A percentile compares a stretch with the other conserved stretches of the same genome.
Evolutionary conservation across 2,888 invertebrate genomes (phyloP).

Genomic region (Nymphalis urticae): DNA sequence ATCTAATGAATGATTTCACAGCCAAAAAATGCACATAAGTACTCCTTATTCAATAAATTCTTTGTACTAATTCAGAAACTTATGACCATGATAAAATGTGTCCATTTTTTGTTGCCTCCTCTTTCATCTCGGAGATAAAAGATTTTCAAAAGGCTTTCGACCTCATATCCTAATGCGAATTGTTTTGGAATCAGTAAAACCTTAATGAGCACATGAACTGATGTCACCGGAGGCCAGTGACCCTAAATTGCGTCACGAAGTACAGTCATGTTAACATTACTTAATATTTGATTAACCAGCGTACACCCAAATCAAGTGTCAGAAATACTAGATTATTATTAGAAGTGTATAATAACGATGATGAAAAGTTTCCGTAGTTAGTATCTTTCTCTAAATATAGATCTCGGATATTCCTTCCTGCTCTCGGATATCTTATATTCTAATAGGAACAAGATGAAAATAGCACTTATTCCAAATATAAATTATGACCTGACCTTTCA

Average conservation of each 20-base stretch:
- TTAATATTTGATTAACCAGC: constrained; percentile 26
- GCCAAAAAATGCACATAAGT: background rate
- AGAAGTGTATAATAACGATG: constrained; percentile 1
- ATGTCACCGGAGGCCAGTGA: constrained; percentile 45
- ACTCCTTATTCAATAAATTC: background rate
- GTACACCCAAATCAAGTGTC: constrained; percentile 22
- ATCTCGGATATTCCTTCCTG: no score
- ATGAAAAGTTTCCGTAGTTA: background rate
- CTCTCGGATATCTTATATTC: no score
- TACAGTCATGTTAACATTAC: constrained; percentile 40
- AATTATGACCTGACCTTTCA: no score
- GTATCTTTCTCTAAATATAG: no score
- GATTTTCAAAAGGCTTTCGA: constrained; percentile 32
- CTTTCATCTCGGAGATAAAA: constrained; percentile 31
- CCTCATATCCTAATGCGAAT: constrained; percentile 33
- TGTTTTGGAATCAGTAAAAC: constrained; percentile 31
- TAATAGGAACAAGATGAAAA: no score
- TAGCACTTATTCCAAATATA: no score
- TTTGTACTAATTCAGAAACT: background rate
- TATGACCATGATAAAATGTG: constrained; percentile 20
- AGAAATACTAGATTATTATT: constrained; percentile 1
- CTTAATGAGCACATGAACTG: constrained; percentile 31
- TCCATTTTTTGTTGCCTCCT: constrained; percentile 21
- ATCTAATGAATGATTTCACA: background rate
- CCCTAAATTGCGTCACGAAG: constrained; percentile 43